Base-by-base conservation (phyloP, 2,888 invertebrate species). In the Napeogenes inachia region DNA sequence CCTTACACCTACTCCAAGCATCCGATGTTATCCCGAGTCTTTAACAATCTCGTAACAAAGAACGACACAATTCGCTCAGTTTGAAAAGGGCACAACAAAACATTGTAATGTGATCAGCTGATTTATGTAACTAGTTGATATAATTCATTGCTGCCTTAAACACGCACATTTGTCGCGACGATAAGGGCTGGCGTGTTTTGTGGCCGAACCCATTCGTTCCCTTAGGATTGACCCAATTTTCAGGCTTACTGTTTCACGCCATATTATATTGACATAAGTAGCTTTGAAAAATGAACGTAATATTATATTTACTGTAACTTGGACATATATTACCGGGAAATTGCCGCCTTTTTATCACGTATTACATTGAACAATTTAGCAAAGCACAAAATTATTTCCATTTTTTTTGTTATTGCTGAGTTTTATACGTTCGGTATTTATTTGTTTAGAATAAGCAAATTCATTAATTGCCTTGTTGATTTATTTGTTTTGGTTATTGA, bases 101-200 rank as follows among this genome's bases (percentile, higher is more conserved):
- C 69, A 71, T 75, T 79, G 79, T 79, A 80, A 80, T 75, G 78
- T 78, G 82, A 78, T 74, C 77, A 73, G 70, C 70, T 82, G 83
- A 85, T 78, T 80, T 80, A 84, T 79, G 73, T 68, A 64, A 63
- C 72, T 73, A 75, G 75, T 80, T 75, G 67, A 57, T 63, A 62
- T 68, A 77, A 83, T 78, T 80, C 80, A 83, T 78, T 71, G 77
- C 74, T 69, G 72, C 69, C 71, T 65, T 68, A 64, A 65, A 70
- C 74, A 75, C 75, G 72, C 76, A 74, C 81, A 79, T 83, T 82
- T 79, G 80, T 81, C 74, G 70, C 64, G 65, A 57, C 67, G 67
- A 67, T 80, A 80, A 78, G 73, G 70, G 69, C 70, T 64, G 60
- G 63, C 65, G 65, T 65, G 66, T 70, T 66, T 58, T 65, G 67